A percentile compares a stretch with the other conserved stretches of the same genome.
Conservation (phyloP, 2,888 invertebrate genomes). For the Dynastes tityus region DNA sequence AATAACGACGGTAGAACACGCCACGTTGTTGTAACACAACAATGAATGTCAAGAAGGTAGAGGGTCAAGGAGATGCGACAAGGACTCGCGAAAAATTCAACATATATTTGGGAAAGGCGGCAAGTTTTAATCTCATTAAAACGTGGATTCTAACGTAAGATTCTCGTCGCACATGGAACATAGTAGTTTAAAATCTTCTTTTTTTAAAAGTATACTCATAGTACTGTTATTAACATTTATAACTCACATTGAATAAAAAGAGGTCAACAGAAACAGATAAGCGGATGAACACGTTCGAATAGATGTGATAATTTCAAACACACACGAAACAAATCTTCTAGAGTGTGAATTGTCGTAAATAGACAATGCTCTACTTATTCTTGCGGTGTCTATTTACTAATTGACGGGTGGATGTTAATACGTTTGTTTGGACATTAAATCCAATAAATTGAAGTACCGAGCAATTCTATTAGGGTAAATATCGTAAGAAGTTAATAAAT, state of each 20-base stretch:
- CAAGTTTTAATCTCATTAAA: conserved; percentile 10
- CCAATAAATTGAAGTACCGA: not conserved
- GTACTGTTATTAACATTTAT: not conserved
- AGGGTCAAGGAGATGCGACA: conserved; percentile 5
- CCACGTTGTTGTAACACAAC: too few species aligned
- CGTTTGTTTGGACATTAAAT: not conserved
- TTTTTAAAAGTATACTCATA: too few species aligned
- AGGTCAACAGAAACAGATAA: conserved; percentile 16
- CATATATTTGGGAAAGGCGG: not conserved
- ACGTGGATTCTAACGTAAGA: too few species aligned
- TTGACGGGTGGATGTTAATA: not conserved
- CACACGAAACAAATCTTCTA: conserved; percentile 2
- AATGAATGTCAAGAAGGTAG: not conserved
- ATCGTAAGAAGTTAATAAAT: too few species aligned
- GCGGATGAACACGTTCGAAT: not conserved
- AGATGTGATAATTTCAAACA: conserved; percentile 18
- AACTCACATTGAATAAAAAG: conserved; percentile 5
- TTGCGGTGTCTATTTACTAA: not conserved
- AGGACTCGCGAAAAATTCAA: not conserved
- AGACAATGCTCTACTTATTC: conserved; percentile 13
- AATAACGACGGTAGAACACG: not conserved
- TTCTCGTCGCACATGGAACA: too few species aligned
- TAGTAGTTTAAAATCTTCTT: too few species aligned
- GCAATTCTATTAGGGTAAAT: too few species aligned
- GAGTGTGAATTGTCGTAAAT: not conserved